Conservation (phyloP, 2,797 vertebrate genomes). For the Thunnus albacares region DNA sequence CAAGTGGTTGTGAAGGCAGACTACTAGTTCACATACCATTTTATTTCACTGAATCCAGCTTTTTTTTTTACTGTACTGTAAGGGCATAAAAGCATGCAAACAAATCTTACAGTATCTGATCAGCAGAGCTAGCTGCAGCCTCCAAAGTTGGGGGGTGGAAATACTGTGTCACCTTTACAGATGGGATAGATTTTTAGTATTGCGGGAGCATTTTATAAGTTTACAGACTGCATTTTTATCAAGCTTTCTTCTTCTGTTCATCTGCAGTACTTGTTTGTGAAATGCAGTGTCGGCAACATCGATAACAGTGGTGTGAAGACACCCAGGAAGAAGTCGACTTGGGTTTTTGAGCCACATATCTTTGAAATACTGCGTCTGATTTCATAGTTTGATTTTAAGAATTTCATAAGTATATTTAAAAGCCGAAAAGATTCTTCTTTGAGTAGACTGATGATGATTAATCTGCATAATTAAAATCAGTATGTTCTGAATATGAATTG, state of each 20-base stretch:
- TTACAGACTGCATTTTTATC: background rate
- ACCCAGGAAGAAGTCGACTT: background rate
- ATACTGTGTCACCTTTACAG: background rate
- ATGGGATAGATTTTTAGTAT: background rate
- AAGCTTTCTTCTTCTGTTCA: constrained; percentile 6
- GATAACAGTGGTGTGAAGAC: background rate
- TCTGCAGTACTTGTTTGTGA: background rate
- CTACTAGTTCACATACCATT: background rate
- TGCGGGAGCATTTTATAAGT: background rate
- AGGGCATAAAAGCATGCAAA: background rate
- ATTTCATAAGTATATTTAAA: too few species aligned
- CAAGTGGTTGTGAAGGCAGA: constrained; percentile 31
- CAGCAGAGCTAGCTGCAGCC: constrained; percentile 14
- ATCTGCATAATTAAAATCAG: background rate
- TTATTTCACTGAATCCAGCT: constrained; percentile 15
- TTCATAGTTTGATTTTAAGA: too few species aligned
- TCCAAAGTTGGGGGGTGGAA: background rate
- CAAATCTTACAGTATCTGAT: constrained; percentile 11
- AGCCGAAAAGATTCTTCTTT: background rate
- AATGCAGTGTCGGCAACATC: background rate
- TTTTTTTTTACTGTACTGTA: background rate
- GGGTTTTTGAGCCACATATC: too few species aligned
- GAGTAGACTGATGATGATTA: background rate
- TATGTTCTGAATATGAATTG: background rate
- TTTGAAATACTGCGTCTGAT: too few species aligned